Evolutionary conservation across 1,140 invertebrate genomes (phyloP), one percentile per base, ranked within the genome.

Genomic region (Aplysia californica): DNA sequence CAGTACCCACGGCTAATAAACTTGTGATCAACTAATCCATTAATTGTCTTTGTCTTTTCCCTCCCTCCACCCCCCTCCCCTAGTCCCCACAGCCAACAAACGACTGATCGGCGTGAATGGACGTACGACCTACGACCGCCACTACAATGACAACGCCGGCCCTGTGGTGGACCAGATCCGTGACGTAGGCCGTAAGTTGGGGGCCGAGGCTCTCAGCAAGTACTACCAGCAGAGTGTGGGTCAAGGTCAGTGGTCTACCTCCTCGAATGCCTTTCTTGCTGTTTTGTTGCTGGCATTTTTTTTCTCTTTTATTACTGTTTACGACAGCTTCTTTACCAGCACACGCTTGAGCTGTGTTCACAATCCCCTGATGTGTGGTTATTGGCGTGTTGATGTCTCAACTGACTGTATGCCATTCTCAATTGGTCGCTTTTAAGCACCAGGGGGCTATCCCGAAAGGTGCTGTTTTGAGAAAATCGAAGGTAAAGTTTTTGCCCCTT

Each of bases 111-210:
- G 83, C 71, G 78, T 87, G 21, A 84, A 83, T 61, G 79, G 77
- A 36, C 75, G 83, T 41, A 88, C 87, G 15, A 87, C 87, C 2
- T 88, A 88, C 65, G 85, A 87, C 70, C 72, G 83, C 1, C 81
- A 86, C 72, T 88, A 78, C 75, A 88, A 87, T 61, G 84, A 87
- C 41, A 83, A 81, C 39, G 78, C 82, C 10, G 75, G 74, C 18
- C 72, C 80, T 33, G 79, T 85, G 5, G 78, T 79, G 18, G 38
- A 77, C 26, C 84, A 86, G 33, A 80, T 86, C 15, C 76, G 81
- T 69, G 84, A 87, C 33, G 41, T 83, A 20, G 81, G 82, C 26
- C 77, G 78, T 31, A 82, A 80, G 78, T 73, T 85, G 1, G 84
- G 72, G n/a, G 75, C 76, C 5, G 84, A 87, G 39, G 77, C 80